A percentile compares a stretch with the other conserved stretches of the same genome.
Conservation (phyloP, 2,888 invertebrate genomes). For the Abrostola triplasia region DNA sequence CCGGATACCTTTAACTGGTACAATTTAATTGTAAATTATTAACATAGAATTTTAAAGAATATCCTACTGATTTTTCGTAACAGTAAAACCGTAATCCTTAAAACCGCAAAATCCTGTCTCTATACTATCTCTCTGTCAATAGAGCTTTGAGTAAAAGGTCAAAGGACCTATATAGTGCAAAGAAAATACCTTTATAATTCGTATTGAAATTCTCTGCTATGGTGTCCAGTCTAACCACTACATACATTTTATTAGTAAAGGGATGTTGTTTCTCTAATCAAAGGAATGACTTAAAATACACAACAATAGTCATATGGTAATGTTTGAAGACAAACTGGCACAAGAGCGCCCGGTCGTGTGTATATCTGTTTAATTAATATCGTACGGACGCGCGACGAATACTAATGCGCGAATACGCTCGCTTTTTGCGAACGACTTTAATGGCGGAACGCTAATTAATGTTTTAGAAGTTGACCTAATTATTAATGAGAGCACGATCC, state of each 20-base stretch:
- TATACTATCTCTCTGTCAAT: too few relatives aligned
- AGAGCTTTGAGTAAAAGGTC: too few relatives aligned
- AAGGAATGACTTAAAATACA: slow-evolving; percentile 5
- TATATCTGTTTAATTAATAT: slow-evolving; percentile 65
- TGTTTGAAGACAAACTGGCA: slow-evolving; percentile 66
- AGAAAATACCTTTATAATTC: too few relatives aligned
- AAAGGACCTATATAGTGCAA: too few relatives aligned
- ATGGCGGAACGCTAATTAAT: slow-evolving; percentile 33
- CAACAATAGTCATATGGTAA: slow-evolving; percentile 50
- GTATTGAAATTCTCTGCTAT: too few relatives aligned
- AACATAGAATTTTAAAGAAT: too few relatives aligned
- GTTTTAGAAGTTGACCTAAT: slow-evolving; percentile 6
- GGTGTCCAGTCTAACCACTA: background rate
- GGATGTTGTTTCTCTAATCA: background rate
- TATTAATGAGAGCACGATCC: background rate
- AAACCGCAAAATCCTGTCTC: too few relatives aligned
- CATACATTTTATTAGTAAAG: background rate
- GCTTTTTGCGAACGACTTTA: slow-evolving; percentile 26
- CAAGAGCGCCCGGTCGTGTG: slow-evolving; percentile 68
- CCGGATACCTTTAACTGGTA: too few relatives aligned
- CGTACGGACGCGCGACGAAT: slow-evolving; percentile 47
- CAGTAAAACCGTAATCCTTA: too few relatives aligned
- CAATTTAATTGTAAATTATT: too few relatives aligned
- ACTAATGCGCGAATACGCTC: slow-evolving; percentile 39
- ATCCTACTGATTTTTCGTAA: too few relatives aligned